Evolutionary conservation across 2,797 vertebrate species (phyloP).

Genomic region (Danio jaintianensis): DNA sequence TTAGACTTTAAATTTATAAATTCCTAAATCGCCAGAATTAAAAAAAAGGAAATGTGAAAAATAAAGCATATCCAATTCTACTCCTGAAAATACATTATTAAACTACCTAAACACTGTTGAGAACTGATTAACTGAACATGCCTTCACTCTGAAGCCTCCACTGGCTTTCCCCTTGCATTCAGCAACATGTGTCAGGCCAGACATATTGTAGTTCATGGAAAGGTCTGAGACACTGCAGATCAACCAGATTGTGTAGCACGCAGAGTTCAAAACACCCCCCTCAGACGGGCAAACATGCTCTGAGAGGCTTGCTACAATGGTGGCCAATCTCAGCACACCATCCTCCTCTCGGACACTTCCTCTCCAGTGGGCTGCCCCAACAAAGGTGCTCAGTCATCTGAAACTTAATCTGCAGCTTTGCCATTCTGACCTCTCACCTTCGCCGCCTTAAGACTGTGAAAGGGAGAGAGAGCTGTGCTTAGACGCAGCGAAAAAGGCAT

Average conservation of each 20-base stretch:
- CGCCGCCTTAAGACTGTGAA: conserved; percentile 55
- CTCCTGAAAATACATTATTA: no score
- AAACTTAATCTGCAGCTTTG: conserved; percentile 73
- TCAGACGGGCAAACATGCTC: conserved; percentile 57
- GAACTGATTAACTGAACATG: conserved; percentile 11
- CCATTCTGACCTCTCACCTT: conserved; percentile 74
- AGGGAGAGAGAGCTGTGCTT: conserved; percentile 44
- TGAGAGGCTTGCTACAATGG: neutral
- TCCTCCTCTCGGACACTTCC: conserved; percentile 63
- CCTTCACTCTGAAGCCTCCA: conserved; percentile 39
- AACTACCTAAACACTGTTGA: neutral
- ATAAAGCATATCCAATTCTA: no score
- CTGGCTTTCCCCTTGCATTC: conserved; percentile 37
- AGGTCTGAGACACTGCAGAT: conserved; percentile 42
- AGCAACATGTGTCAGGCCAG: conserved; percentile 51
- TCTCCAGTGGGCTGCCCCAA: conserved; percentile 60
- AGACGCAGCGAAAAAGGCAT: conserved; percentile 34
- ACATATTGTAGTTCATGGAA: conserved; percentile 57
- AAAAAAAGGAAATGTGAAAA: no score
- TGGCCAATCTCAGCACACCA: conserved; percentile 38
- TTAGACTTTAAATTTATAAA: no score
- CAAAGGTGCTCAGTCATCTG: conserved; percentile 81
- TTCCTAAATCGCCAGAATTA: no score
- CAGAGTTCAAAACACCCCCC: conserved; percentile 61
- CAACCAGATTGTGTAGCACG: conserved; percentile 56